A percentile compares a stretch with the other conserved stretches of the same genome.
phyloP scores from a whole-genome alignment of 2,888 invertebrate genomes.

The Corythucha ciliata region DNA sequence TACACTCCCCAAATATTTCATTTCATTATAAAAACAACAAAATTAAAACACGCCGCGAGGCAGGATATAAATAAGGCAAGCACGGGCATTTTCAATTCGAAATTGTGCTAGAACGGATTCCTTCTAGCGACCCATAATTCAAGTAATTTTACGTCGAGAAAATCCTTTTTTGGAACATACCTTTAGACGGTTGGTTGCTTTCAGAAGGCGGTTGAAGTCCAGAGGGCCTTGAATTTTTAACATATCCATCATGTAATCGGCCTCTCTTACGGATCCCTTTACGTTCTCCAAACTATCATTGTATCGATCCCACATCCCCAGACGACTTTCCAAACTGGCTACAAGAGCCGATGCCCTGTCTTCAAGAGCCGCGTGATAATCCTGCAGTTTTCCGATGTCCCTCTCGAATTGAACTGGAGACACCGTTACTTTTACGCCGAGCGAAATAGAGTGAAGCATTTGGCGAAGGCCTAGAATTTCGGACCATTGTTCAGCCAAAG shows the following conservation, averaged over 20 bases:
- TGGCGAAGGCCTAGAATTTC: constrained; percentile 67
- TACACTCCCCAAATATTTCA: too few species aligned
- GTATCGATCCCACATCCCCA: constrained; percentile 62
- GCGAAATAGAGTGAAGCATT: constrained; percentile 66
- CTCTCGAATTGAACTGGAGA: constrained; percentile 60
- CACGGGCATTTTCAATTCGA: too few species aligned
- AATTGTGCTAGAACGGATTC: too few species aligned
- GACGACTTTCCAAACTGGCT: constrained; percentile 53
- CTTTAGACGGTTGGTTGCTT: constrained; percentile 76
- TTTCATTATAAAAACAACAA: too few species aligned
- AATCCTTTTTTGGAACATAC: too few species aligned
- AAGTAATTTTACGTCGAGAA: too few species aligned
- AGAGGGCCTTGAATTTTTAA: constrained; percentile 74
- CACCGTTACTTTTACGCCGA: constrained; percentile 62
- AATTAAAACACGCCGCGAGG: too few species aligned
- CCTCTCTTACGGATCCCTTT: constrained; percentile 71
- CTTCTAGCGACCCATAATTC: too few species aligned
- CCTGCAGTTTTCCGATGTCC: constrained; percentile 64
- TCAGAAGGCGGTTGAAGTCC: constrained; percentile 70
- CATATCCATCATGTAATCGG: constrained; percentile 79
- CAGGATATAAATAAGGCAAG: too few species aligned
- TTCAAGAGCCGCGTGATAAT: constrained; percentile 63
- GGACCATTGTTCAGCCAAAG: constrained; percentile 63
- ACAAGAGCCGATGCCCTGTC: constrained; percentile 59
- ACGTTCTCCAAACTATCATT: constrained; percentile 61